phyloP scores from a whole-genome alignment of 2,888 invertebrate species.

The Noctua janthe region DNA sequence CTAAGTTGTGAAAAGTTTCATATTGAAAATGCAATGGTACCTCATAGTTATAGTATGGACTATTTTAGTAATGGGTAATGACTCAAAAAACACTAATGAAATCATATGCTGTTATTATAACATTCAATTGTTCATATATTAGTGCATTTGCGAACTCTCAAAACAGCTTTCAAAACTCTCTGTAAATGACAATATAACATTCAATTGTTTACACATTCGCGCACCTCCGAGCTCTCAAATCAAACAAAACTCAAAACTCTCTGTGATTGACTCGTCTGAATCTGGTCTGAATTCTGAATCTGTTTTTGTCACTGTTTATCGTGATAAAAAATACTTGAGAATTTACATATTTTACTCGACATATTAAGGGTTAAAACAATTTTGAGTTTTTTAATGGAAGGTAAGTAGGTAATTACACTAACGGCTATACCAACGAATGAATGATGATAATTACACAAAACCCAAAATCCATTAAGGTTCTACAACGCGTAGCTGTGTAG shows the following conservation, averaged over 20 bases:
- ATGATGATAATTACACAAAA: constrained; percentile 7
- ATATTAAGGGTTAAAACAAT: background rate
- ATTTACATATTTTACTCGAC: background rate
- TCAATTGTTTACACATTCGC: constrained; percentile 1
- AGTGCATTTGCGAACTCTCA: background rate
- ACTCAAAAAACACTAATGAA: background rate
- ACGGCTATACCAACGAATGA: background rate
- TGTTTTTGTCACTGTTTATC: background rate
- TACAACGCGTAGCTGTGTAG: background rate
- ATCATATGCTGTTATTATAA: background rate
- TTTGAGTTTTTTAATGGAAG: background rate
- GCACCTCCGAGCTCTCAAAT: background rate
- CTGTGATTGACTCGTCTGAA: background rate
- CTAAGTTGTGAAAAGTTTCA: constrained; percentile 8
- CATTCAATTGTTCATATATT: background rate
- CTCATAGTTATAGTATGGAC: background rate
- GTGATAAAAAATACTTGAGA: background rate
- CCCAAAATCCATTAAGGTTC: background rate
- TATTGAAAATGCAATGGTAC: constrained; percentile 1
- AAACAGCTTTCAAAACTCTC: background rate
- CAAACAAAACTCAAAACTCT: background rate
- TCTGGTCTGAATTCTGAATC: background rate
- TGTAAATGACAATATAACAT: too few relatives aligned
- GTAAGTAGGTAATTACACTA: too few relatives aligned
- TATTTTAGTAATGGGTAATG: background rate